phyloP scores from a whole-genome alignment of 2,797 vertebrate genomes.

The Linurgus olivaceus region DNA sequence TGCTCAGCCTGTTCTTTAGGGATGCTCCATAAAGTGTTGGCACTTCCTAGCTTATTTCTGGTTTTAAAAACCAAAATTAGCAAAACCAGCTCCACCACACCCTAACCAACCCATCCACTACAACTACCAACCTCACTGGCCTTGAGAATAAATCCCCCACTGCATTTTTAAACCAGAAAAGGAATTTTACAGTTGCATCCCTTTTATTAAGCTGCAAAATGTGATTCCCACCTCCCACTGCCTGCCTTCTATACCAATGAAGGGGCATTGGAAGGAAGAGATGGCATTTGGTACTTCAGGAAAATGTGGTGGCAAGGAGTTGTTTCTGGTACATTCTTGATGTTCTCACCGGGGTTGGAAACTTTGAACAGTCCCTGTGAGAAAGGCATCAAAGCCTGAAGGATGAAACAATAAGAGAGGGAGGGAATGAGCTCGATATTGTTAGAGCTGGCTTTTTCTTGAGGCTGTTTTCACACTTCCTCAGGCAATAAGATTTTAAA shows the following conservation, averaged over 20 bases:
- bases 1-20: background rate
- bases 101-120: background rate
- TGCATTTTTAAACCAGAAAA: background rate
- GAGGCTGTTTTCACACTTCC: conserved; percentile 60
- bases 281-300: background rate
- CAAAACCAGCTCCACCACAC: background rate
- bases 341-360: background rate
- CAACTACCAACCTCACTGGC: background rate
- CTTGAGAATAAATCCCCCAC: background rate
- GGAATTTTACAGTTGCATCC: background rate
- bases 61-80: rapidly evolving
- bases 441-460: background rate
- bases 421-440: background rate
- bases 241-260: background rate
- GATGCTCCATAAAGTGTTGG: background rate
- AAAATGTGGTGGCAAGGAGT: background rate
- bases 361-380: background rate
- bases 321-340: background rate
- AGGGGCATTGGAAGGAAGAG: background rate
- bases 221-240: background rate
- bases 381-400: background rate
- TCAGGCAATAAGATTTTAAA: conserved; percentile 27
- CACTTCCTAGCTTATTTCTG: background rate
- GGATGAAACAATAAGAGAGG: background rate
- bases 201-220: background rate